A percentile compares a stretch with the other conserved stretches of the same genome.
These are phyloP conservation scores for Spisula solida DNA, from an alignment of 2,888 invertebrate genomes.

Conservation along the genomic window DNA sequence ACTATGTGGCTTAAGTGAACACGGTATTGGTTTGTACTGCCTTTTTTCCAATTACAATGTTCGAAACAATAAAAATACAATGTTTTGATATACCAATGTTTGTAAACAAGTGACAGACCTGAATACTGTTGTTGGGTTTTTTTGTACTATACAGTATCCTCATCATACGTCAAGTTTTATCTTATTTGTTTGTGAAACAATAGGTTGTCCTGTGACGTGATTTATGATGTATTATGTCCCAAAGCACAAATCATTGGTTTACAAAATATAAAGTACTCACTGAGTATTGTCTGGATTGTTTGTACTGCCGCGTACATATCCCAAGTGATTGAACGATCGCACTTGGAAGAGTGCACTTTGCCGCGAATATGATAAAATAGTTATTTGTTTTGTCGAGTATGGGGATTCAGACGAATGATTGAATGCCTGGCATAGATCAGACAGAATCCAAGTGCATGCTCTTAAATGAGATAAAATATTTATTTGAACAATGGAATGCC, in stretches of 20 bases:
- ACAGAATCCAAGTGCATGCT: neutral
- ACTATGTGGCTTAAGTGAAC: too few species aligned
- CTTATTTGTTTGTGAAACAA: too few species aligned
- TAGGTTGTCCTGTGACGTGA: too few species aligned
- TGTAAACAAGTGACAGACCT: too few species aligned
- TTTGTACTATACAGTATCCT: too few species aligned
- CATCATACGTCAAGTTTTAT: too few species aligned
- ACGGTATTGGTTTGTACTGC: too few species aligned
- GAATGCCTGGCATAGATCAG: neutral
- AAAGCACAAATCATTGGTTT: neutral
- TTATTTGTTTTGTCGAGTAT: neutral
- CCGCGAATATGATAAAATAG: neutral
- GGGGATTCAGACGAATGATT: neutral
- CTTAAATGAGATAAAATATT: conserved; percentile 8
- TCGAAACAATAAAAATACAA: too few species aligned
- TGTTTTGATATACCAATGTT: too few species aligned
- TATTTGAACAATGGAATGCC: neutral
- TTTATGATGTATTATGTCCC: neutral
- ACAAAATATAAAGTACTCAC: too few species aligned
- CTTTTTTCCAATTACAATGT: too few species aligned
- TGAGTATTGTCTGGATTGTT: neutral
- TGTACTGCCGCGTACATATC: neutral
- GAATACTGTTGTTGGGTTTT: too few species aligned
- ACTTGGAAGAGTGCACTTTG: neutral
- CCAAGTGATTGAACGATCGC: neutral